Base-by-base conservation (phyloP, 2,888 invertebrate species). In the Stegana nigrithorax region DNA sequence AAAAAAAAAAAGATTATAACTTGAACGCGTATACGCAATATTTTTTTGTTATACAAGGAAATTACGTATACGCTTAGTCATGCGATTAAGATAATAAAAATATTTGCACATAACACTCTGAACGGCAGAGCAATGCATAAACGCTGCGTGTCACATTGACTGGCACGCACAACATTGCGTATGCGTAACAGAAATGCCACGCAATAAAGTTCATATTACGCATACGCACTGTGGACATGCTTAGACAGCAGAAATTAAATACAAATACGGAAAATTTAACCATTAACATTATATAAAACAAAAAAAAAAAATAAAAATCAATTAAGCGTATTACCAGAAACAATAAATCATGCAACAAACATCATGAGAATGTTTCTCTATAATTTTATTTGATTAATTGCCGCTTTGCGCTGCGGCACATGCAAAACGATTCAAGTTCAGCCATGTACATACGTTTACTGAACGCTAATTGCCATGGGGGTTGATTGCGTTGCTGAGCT, bases 391-490 rank as follows among this genome's bases (percentile, higher is more conserved):
- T 29, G 29, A 7, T 7, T 29, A 29, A 29, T 29, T 10, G 29
- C 29, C 44, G 71, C 39, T 36, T 10, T 36, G 12, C 6, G 14
- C 14, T 39, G 39, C 5, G 17, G n/a, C n/a, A n/a, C n/a, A n/a
- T n/a, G 32, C 32, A 6, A 12, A 32, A 12, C 32, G 32, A 32
- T 12, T 6, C 32, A 12, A 32, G 12, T 32, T 6, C 32, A 12
- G 12, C 32, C 7, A 32, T 12, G 32, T 6, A 32, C 32, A 12
- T 12, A 12, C 7, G n/a, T n/a, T n/a, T n/a, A n/a, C n/a, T n/a
- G n/a, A n/a, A n/a, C n/a, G n/a, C n/a, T n/a, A n/a, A n/a, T n/a
- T n/a, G n/a, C n/a, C n/a, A n/a, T n/a, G n/a, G n/a, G n/a, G n/a
- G n/a, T n/a, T n/a, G n/a, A n/a, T n/a, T n/a, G n/a, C n/a, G n/a